Base-by-base conservation (phyloP, 2,113 vertebrate species). In the Scytalopus superciliaris region DNA sequence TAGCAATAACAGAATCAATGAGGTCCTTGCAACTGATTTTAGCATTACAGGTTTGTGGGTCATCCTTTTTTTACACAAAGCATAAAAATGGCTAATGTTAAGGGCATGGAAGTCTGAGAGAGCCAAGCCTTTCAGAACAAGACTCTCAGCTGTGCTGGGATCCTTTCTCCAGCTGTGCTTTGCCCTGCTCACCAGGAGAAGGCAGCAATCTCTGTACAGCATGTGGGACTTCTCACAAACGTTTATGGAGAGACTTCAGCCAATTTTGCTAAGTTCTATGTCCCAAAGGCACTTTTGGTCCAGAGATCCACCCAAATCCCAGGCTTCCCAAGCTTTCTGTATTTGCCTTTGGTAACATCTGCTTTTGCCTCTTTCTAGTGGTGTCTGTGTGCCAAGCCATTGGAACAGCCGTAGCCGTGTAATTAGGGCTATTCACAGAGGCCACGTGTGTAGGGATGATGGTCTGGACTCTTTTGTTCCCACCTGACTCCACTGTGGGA, bases 391-490 rank as follows among this genome's bases (percentile, higher is more conserved):
- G 21, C 7, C 0, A 1, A 62, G 50, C 19, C 47, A 4, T 3
- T 7, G 0, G 4, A 86, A 10, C 16, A 90, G 27, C 18, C 1
- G 0, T 1, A 37, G 21, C 19, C 63, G 1, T 18, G 9, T 13
- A 13, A 37, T 18, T 28, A 7, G 37, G 70, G 78, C 49, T 0
- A 0, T 59, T 88, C 35, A 4, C 22, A 6, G 83, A 24, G 57
- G 35, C 39, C 33, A 33, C 18, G 60, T 2, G 3, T 13, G 13
- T 0, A n/a, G n/a, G 0, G 83, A 67, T 1, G 3, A 24, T n/a
- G 31, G 18, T 35, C 8, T 7, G 1, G 42, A 33, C 25, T 14
- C 44, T 70, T 39, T 52, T 72, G 17, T 33, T 72, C 28, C 22
- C 52, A 62, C 59, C 57, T 14, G 6, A 10, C 0, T 2, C 6